Evolutionary conservation across 1,140 invertebrate species (phyloP), one percentile per base, ranked within the genome.

Genomic region (Dufourea novaeangliae): DNA sequence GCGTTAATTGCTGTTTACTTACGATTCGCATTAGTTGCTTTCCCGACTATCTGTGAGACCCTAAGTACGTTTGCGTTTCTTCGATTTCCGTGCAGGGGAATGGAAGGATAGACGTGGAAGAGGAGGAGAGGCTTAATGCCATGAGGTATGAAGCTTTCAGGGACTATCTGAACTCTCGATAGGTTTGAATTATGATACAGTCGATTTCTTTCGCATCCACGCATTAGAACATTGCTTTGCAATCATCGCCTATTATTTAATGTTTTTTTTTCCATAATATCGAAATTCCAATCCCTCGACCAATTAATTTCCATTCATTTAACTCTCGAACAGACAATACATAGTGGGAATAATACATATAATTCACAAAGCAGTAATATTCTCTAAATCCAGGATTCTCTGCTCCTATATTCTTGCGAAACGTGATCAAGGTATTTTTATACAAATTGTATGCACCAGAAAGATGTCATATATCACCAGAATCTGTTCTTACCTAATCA

Each of bases 11-110:
- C 57, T 17, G 22, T 72, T 72, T 62, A 50, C 73, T 63, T 67
- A 70, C 27, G 57, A 71, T 39, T 81, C 27, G 66, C 79, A 67
- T 81, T 81, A 82, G 59, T 76, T 44, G 59, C 62, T 61, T 25
- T 12, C 11, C n/a, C 78, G 78, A 80, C n/a, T 76, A 80, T 62
- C n/a, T 34, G 27, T 29, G 69, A 22, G 20, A 27, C 7, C 27
- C n/a, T 29, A 57, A 29, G 27, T n/a, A n/a, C 27, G 27, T 14
- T 6, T 20, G 54, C 22, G 37, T 8, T 27, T 37, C 50, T 22
- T 61, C 46, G 39, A 46, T 77, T 32, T 22, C 62, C 34, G 41
- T 17, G 17, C 12, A 20, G 37, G n/a, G 27, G 7, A 17, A 68
- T 17, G 56, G 52, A 14, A 20, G 27, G 52, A 27, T 0, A 14